Evolutionary conservation across 2,113 vertebrate species (phyloP).

Genomic region (Puma concolor): DNA sequence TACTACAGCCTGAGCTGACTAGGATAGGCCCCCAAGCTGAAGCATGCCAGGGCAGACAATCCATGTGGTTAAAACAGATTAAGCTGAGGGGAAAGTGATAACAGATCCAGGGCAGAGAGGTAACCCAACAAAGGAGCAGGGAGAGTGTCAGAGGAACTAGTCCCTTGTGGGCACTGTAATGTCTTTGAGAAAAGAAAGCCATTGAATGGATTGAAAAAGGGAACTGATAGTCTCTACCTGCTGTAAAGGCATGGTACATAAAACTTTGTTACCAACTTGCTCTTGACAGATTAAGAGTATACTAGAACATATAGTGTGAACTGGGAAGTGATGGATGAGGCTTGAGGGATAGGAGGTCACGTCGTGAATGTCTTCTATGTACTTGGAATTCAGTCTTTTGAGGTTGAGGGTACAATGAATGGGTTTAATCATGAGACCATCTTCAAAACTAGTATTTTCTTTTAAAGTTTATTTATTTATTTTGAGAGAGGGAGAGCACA

Average conservation of each 20-base stretch:
- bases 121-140: background rate
- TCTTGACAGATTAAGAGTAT: background rate
- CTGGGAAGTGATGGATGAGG: background rate
- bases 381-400: background rate
- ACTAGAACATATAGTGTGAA: background rate
- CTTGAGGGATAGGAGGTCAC: background rate
- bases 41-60: background rate
- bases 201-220: background rate
- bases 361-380: background rate
- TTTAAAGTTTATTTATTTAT: too few relatives aligned
- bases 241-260: background rate
- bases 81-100: background rate
- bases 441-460: background rate
- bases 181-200: background rate
- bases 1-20: background rate
- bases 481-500: too few relatives aligned
- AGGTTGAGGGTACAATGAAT: background rate
- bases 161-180: too few relatives aligned
- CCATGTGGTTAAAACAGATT: background rate
- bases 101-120: background rate
- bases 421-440: background rate
- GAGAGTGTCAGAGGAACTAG: background rate
- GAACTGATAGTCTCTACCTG: background rate
- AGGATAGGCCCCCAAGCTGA: background rate
- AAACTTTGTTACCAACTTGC: background rate